phyloP scores from a whole-genome alignment of 2,888 invertebrate genomes.

The Mythimna albipuncta region DNA sequence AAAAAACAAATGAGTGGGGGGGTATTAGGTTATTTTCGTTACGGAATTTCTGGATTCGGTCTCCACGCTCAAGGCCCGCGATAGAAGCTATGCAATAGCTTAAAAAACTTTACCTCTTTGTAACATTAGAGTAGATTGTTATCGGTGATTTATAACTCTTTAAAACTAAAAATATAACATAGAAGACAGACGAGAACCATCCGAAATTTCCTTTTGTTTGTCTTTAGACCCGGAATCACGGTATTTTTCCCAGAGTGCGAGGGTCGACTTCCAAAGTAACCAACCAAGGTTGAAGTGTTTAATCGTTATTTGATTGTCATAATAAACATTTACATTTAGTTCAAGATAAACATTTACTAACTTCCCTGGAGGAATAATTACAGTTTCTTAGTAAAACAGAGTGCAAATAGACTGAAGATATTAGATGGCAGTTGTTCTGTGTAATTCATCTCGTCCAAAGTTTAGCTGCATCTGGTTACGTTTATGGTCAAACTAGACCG shows the following conservation, averaged over 20 bases:
- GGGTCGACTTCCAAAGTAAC: not conserved
- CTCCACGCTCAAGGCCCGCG: too few relatives aligned
- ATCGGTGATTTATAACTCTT: not conserved
- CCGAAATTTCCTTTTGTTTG: not conserved
- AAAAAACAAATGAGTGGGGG: too few relatives aligned
- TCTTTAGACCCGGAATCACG: not conserved
- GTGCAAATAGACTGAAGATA: not conserved
- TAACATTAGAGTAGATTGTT: too few relatives aligned
- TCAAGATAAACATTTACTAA: not conserved
- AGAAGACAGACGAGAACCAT: not conserved
- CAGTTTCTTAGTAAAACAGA: slow-evolving; percentile 13
- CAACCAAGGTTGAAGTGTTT: not conserved
- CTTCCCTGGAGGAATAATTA: not conserved
- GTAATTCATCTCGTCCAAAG: slow-evolving; percentile 2
- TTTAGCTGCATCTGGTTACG: slow-evolving; percentile 20
- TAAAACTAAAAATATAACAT: not conserved
- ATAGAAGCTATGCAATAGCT: too few relatives aligned
- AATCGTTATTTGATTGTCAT: not conserved
- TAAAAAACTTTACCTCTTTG: too few relatives aligned
- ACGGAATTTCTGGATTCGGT: too few relatives aligned
- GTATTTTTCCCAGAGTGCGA: not conserved
- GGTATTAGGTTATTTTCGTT: too few relatives aligned
- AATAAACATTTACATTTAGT: slow-evolving; percentile 21
- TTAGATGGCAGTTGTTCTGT: not conserved
- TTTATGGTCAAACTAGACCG: not conserved